Conservation (phyloP, 2,113 vertebrate species). For the Osmerus mordax region DNA sequence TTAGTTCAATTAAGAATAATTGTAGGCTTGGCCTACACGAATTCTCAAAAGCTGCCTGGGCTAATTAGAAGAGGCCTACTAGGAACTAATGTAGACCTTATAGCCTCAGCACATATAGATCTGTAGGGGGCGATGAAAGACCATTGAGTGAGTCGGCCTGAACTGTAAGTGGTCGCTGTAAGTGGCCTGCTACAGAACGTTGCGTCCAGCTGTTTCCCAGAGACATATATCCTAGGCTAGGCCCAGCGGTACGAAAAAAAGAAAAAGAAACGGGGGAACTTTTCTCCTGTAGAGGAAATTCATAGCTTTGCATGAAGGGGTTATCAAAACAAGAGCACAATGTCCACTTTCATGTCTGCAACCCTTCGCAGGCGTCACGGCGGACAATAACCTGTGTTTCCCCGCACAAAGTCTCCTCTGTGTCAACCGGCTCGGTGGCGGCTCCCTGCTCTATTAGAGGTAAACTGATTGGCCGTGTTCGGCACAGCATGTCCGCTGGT, state of each 20-base stretch:
- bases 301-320: conserved; percentile 54
- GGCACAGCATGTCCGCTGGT: conserved; percentile 50
- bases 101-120: not conserved
- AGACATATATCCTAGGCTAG: no score
- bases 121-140: conserved; percentile 45
- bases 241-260: no score
- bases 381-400: conserved; percentile 71
- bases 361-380: conserved; percentile 43
- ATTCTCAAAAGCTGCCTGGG: no score
- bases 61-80: no score
- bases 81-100: no score
- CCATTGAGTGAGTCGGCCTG: conserved; percentile 10
- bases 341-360: conserved; percentile 68
- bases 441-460: conserved; percentile 43
- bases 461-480: conserved; percentile 43
- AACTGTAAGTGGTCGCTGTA: not conserved
- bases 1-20: no score
- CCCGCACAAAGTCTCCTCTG: conserved; percentile 70
- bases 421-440: conserved; percentile 35
- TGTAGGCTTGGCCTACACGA: no score
- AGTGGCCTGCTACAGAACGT: no score
- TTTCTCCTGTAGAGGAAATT: conserved; percentile 62
- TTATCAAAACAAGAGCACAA: conserved; percentile 76
- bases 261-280: not conserved
- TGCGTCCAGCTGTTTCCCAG: no score